These are phyloP conservation scores for Branchipolynoe longqiensis DNA, from an alignment of 2,888 invertebrate species.

Conservation along the genomic window DNA sequence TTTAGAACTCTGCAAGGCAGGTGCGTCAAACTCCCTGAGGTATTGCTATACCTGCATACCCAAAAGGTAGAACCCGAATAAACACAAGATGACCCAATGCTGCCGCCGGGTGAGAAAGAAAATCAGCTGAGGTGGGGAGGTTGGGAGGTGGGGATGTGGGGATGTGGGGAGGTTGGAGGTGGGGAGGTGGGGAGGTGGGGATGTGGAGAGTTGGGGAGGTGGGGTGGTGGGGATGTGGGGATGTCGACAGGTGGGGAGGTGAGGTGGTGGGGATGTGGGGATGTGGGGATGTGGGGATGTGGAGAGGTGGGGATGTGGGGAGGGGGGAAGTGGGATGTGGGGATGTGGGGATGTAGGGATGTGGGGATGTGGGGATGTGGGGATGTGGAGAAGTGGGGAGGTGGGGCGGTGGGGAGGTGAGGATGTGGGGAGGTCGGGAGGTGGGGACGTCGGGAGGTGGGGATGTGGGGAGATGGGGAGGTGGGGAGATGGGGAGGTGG, in stretches of 20 bases:
- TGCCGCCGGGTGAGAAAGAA: too few relatives aligned
- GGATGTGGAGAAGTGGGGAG: not conserved
- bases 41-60: too few relatives aligned
- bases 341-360: not conserved
- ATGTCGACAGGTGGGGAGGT: too few relatives aligned
- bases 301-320: not conserved
- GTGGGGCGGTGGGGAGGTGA: not conserved
- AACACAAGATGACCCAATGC: too few relatives aligned
- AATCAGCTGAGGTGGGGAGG: not conserved
- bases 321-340: not conserved
- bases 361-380: not conserved
- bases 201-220: not conserved
- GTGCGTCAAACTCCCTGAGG: too few relatives aligned
- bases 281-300: not conserved
- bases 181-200: conserved; percentile 3
- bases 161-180: not conserved
- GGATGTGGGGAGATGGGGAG: too few relatives aligned
- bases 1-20: too few relatives aligned
- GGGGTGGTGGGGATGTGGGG: too few relatives aligned
- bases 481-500: too few relatives aligned
- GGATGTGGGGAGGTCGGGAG: too few relatives aligned
- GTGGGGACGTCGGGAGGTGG: too few relatives aligned
- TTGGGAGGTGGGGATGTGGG: not conserved
- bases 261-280: not conserved
- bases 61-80: not conserved